These are phyloP conservation scores for Sarcophilus harrisii DNA, from an alignment of 2,797 vertebrate genomes.

Conservation along the genomic window DNA sequence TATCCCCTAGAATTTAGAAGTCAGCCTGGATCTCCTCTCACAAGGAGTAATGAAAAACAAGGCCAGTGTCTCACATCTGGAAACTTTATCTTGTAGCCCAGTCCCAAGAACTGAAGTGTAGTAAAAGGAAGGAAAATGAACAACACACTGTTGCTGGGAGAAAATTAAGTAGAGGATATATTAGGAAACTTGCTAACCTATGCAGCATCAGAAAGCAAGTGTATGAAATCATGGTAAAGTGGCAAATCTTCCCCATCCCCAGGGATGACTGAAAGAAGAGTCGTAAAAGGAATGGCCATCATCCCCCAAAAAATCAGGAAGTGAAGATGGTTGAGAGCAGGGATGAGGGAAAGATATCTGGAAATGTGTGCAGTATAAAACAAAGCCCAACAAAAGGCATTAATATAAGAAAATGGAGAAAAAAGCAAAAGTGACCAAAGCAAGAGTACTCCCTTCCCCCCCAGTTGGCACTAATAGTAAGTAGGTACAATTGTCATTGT, in stretches of 20 bases:
- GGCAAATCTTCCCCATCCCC: not conserved
- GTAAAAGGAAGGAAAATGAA: conserved; percentile 12
- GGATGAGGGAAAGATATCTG: too few species aligned
- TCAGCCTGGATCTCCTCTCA: not conserved
- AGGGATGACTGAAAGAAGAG: too few species aligned
- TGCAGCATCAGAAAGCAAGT: not conserved
- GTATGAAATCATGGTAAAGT: conserved; percentile 7
- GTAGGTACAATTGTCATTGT: too few species aligned
- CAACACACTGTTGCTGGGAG: not conserved
- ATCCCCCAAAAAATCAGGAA: too few species aligned
- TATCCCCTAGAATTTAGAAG: not conserved
- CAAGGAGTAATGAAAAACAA: not conserved
- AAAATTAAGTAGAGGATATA: not conserved
- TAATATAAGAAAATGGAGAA: too few species aligned
- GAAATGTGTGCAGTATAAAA: too few species aligned
- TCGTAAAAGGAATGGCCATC: too few species aligned
- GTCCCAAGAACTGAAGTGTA: not conserved
- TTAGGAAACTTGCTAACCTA: not conserved
- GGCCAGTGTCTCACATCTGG: not conserved
- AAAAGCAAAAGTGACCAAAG: too few species aligned
- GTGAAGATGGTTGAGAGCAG: too few species aligned
- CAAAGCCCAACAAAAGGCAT: too few species aligned
- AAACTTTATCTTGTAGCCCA: not conserved
- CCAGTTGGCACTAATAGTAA: too few species aligned
- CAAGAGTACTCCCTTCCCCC: too few species aligned